A percentile compares a stretch with the other conserved stretches of the same genome.
These are phyloP conservation scores for Kryphioiulus occultus DNA, from an alignment of 2,888 invertebrate species.

Conservation along the genomic window DNA sequence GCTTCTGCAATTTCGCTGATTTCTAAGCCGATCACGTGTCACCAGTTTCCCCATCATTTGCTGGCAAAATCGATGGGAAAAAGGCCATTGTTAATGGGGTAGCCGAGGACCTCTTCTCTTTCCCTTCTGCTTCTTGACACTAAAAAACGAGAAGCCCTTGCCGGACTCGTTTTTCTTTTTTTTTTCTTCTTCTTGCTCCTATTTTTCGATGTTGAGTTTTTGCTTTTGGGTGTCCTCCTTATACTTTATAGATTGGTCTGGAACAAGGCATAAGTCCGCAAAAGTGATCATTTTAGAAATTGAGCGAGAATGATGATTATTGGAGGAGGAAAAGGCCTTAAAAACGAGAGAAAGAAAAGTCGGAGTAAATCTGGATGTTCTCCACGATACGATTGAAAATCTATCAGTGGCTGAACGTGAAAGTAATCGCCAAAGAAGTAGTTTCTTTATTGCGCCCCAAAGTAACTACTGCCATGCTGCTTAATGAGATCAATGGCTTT, in stretches of 20 bases:
- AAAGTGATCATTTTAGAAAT: constrained; percentile 30
- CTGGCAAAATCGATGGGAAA: not conserved
- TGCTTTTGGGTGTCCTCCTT: not conserved
- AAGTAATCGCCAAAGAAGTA: constrained; percentile 19
- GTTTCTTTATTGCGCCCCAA: not conserved
- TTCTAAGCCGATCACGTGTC: constrained; percentile 1
- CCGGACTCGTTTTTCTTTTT: not conserved
- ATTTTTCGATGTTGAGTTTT: not conserved
- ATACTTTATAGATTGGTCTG: not conserved
- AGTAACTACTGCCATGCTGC: not conserved
- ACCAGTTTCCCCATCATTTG: not conserved
- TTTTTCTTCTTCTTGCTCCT: no score
- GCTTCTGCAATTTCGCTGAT: not conserved
- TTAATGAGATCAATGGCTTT: not conserved
- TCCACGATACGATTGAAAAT: not conserved
- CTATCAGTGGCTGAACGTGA: constrained; percentile 22
- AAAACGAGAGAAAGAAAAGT: not conserved
- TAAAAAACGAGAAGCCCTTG: not conserved
- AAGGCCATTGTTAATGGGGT: constrained; percentile 33
- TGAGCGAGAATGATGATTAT: constrained; percentile 31
- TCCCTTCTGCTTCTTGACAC: not conserved
- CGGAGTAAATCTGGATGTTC: not conserved
- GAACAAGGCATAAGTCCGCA: not conserved
- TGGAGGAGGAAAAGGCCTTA: not conserved
- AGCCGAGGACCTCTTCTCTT: not conserved